Conservation (phyloP, 2,113 vertebrate species). For the Hemiscyllium ocellatum region DNA sequence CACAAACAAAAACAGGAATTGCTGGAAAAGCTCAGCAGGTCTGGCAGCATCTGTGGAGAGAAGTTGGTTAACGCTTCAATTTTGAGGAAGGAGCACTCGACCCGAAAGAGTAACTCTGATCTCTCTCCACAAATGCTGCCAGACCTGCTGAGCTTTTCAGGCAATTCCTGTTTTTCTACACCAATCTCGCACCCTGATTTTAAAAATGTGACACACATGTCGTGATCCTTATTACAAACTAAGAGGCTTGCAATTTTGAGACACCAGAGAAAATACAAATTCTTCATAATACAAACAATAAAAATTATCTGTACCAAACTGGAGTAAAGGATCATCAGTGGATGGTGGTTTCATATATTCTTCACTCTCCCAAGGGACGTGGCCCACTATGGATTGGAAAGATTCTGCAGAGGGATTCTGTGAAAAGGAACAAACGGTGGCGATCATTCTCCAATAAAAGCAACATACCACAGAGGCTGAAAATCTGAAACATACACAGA, state of each 20-base stretch:
- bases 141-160: too few relatives aligned
- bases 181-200: too few relatives aligned
- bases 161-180: too few relatives aligned
- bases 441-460: not conserved
- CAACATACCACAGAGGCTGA: too few relatives aligned
- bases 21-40: too few relatives aligned
- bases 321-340: constrained; percentile 81
- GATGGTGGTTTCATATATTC: constrained; percentile 75
- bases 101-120: too few relatives aligned
- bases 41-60: too few relatives aligned
- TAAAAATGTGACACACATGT: not conserved
- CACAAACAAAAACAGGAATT: too few relatives aligned
- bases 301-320: constrained; percentile 69
- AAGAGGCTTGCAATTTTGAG: not conserved
- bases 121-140: too few relatives aligned
- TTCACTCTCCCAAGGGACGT: constrained; percentile 79
- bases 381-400: constrained; percentile 55
- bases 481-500: too few relatives aligned
- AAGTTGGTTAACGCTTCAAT: too few relatives aligned
- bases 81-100: too few relatives aligned
- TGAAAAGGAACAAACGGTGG: constrained; percentile 34
- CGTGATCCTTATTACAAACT: not conserved
- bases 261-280: not conserved
- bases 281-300: not conserved
- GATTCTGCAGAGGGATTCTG: constrained; percentile 70